These are phyloP conservation scores for Resseliella maxima DNA, from an alignment of 2,888 invertebrate genomes.

Conservation along the genomic window DNA sequence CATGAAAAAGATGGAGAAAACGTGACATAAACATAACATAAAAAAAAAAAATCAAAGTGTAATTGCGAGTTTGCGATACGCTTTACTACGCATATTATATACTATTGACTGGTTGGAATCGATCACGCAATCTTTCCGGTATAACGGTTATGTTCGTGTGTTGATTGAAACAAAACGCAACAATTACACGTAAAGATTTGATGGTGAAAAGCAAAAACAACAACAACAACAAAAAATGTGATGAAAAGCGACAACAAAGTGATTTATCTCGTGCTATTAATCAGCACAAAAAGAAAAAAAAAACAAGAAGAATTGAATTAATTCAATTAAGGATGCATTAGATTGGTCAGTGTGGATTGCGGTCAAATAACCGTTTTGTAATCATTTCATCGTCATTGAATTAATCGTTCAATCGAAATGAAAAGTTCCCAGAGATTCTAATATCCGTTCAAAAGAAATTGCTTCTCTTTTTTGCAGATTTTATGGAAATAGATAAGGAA, in stretches of 20 bases:
- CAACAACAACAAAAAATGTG: background rate
- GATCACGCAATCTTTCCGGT: slow-evolving; percentile 6
- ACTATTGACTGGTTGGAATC: background rate
- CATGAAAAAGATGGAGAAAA: too few species aligned
- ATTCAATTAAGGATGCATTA: background rate
- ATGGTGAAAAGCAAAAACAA: background rate
- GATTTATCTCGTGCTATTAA: background rate
- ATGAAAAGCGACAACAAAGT: background rate
- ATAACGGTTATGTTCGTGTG: background rate
- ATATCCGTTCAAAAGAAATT: too few species aligned
- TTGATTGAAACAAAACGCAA: background rate
- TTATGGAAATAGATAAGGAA: too few species aligned
- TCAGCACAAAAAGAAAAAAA: too few species aligned
- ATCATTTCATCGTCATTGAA: background rate
- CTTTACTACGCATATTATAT: background rate
- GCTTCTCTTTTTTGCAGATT: too few species aligned
- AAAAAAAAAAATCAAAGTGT: background rate
- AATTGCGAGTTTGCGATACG: background rate
- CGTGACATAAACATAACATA: background rate
- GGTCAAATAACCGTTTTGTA: background rate
- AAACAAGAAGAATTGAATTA: too few species aligned
- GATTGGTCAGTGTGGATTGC: background rate
- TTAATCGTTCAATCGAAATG: background rate
- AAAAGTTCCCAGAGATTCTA: background rate
- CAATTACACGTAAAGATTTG: background rate